phyloP scores from a whole-genome alignment of 1,140 invertebrate species.

The Heliothis subflexa region DNA sequence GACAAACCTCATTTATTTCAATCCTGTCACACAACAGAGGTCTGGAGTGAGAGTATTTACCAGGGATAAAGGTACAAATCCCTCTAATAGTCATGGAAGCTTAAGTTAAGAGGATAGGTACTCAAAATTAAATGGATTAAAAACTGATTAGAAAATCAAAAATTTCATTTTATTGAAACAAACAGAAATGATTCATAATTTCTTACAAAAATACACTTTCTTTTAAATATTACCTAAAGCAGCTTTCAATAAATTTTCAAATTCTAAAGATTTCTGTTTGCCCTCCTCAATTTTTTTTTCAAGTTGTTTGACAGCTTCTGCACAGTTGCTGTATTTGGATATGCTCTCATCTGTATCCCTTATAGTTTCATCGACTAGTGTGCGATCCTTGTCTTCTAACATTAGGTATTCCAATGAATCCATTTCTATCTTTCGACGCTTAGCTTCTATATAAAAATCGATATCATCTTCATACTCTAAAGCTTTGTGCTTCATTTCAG shows the following conservation, averaged over 20 bases:
- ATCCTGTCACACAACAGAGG: too few relatives aligned
- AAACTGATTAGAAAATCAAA: conserved; percentile 10
- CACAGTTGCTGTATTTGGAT: conserved; percentile 65
- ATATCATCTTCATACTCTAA: conserved; percentile 73
- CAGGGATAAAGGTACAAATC: too few relatives aligned
- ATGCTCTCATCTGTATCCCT: conserved; percentile 66
- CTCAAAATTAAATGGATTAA: neutral
- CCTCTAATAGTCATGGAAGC: too few relatives aligned
- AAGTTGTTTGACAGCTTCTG: conserved; percentile 70
- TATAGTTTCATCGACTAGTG: conserved; percentile 73
- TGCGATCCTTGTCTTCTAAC: conserved; percentile 75
- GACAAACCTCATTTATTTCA: too few relatives aligned
- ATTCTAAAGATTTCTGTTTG: conserved; percentile 77
- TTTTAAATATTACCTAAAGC: conserved; percentile 65
- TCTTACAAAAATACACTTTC: conserved; percentile 28
- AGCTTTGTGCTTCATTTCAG: conserved; percentile 70
- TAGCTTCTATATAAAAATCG: conserved; percentile 73
- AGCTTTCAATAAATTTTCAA: conserved; percentile 74
- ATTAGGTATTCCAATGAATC: conserved; percentile 69
- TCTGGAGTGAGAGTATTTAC: too few relatives aligned
- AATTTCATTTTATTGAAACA: conserved; percentile 29
- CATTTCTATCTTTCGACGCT: conserved; percentile 72
- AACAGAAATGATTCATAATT: conserved; percentile 11
- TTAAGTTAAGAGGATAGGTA: too few relatives aligned
- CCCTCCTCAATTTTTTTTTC: conserved; percentile 75